phyloP scores from a whole-genome alignment of 2,797 vertebrate genomes.

The Gambusia yucatana region DNA sequence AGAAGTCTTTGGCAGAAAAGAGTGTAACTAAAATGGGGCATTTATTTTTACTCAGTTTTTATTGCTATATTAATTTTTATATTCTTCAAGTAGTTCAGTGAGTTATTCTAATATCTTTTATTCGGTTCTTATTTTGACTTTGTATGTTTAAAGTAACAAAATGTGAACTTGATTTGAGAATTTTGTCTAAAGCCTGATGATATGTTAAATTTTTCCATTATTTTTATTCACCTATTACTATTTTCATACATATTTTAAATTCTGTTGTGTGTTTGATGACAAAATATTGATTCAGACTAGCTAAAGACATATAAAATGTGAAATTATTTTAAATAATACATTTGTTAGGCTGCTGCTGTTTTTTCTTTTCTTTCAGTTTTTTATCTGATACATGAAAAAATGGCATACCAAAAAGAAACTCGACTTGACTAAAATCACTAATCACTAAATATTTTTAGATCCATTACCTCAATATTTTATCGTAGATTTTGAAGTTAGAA shows the following conservation, averaged over 20 bases:
- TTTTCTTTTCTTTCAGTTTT: background rate
- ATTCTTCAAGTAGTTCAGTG: background rate
- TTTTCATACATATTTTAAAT: background rate
- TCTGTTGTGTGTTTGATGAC: background rate
- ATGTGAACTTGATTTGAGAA: background rate
- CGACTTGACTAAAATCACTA: background rate
- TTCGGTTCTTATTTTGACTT: background rate
- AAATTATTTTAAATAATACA: background rate
- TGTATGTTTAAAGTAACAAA: background rate
- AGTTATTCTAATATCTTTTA: background rate
- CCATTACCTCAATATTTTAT: background rate
- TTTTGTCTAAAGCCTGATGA: background rate
- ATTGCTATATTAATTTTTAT: background rate
- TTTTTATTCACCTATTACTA: background rate
- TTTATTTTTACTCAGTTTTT: background rate
- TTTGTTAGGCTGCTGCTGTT: background rate
- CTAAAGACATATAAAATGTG: too few relatives aligned
- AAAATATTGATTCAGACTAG: background rate
- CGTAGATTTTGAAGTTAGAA: background rate
- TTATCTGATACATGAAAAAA: background rate
- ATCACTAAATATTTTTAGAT: background rate
- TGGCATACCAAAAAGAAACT: background rate
- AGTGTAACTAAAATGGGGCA: background rate
- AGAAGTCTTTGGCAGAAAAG: conserved; percentile 36
- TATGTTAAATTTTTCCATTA: background rate